Evolutionary conservation across 2,888 invertebrate genomes (phyloP), one percentile per base, ranked within the genome.

Genomic region (Polylopha cassiicola): DNA sequence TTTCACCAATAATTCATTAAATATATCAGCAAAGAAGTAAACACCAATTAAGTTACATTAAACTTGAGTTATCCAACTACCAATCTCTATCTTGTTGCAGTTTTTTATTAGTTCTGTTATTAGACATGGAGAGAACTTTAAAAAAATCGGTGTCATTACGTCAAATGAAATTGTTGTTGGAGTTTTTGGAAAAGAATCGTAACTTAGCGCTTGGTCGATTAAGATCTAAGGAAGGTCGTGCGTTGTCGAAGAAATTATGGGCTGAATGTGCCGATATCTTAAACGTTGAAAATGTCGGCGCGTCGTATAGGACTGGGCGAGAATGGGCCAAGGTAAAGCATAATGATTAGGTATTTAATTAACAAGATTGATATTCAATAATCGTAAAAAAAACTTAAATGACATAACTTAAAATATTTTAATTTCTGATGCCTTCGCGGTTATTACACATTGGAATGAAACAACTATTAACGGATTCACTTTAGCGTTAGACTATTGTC

Each of bases 131-230:
- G 26, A 30, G 41, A 41, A 41, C 41, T 41, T 30, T 41, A n/a
- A 41, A 41, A 41, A 41, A 41, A 41, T 30, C 41, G 30, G 41
- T 41, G 36, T 41, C 41, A 29, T 28, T 41, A 26, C 41, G 41
- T 36, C 41, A 41, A 36, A 41, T 41, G 41, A 41, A 41, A 41
- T 41, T 41, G 34, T 41, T 41, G 30, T 30, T 41, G 30, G 41
- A 41, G 36, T 41, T 41, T 41, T 36, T 41, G 30, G 41, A 41
- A n/a, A 41, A 41, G 30, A 41, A 41, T 30, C 29, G 36, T 36
- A 41, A 41, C 30, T 30, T 41, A 30, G 41, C 41, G 24, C 41
- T 41, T 20, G 41, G 41, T 8, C 41, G 41, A 7, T 18, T 41
- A 16, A 30, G 41, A 16, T 41, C 41, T 18, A 41, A 41, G 6